Conservation (phyloP, 2,797 vertebrate species). For the Simalia tracyae region DNA sequence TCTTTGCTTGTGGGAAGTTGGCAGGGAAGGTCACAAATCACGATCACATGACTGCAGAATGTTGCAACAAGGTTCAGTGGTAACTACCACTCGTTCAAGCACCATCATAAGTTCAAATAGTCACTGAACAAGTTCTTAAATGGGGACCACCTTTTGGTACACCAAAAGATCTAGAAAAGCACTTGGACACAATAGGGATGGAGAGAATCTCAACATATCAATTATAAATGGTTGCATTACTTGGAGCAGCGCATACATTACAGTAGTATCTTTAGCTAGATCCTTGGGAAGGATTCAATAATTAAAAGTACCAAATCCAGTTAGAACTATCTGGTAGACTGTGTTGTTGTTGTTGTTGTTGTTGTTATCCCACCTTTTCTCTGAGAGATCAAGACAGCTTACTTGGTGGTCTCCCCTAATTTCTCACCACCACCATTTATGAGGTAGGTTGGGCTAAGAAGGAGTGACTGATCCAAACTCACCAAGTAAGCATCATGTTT, state of each 20-base stretch:
- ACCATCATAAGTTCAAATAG: background rate
- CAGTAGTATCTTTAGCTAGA: background rate
- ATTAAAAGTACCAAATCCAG: background rate
- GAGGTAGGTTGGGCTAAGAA: background rate
- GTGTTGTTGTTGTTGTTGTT: background rate
- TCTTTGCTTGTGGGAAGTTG: background rate
- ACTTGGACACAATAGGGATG: background rate
- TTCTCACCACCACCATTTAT: background rate
- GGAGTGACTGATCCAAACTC: background rate
- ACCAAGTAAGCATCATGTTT: background rate
- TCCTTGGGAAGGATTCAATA: background rate
- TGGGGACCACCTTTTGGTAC: background rate
- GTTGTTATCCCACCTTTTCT: background rate
- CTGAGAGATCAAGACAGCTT: background rate
- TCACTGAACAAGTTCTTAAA: background rate
- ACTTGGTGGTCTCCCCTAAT: background rate
- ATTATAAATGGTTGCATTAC: background rate
- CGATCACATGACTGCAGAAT: background rate
- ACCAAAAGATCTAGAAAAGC: background rate
- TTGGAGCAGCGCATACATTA: background rate
- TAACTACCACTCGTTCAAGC: background rate
- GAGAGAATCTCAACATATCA: background rate
- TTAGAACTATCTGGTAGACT: background rate
- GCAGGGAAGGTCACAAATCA: background rate
- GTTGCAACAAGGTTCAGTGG: background rate